These are phyloP conservation scores for Brachirus orientalis DNA, from an alignment of 2,113 vertebrate species.

Conservation along the genomic window DNA sequence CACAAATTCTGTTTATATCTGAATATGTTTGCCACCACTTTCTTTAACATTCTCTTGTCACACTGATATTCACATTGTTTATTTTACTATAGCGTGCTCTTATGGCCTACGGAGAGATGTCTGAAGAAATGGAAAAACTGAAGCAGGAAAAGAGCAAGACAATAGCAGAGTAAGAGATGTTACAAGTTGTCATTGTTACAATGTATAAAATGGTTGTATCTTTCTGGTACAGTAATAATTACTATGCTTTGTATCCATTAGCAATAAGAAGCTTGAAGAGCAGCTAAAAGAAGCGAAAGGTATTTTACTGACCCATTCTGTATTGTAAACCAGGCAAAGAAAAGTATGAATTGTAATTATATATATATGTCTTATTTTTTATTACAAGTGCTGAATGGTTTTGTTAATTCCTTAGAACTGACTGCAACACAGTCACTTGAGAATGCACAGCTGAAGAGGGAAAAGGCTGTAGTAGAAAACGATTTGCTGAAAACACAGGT, in stretches of 20 bases:
- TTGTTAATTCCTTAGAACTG: conserved; percentile 76
- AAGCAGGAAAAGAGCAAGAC: conserved; percentile 84
- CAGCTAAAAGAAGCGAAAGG: conserved; percentile 89
- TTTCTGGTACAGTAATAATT: conserved; percentile 5
- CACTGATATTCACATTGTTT: neutral
- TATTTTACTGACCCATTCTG: conserved; percentile 72
- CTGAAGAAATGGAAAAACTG: conserved; percentile 83
- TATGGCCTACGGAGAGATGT: conserved; percentile 82
- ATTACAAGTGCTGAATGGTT: neutral
- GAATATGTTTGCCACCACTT: neutral
- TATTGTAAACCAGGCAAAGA: neutral
- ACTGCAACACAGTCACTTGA: conserved; percentile 82
- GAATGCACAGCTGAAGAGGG: conserved; percentile 84
- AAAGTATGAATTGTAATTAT: neutral
- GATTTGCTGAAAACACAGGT: conserved; percentile 88
- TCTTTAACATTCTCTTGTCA: neutral
- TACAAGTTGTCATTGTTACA: neutral
- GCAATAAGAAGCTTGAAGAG: conserved; percentile 87
- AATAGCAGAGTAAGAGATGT: conserved; percentile 81
- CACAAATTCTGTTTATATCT: neutral
- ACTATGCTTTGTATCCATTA: conserved; percentile 58
- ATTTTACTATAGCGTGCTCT: conserved; percentile 81
- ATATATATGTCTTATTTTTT: neutral
- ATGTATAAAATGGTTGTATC: neutral
- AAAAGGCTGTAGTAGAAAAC: conserved; percentile 87